phyloP scores from a whole-genome alignment of 2,888 invertebrate genomes.

The Falcaria lacertinaria region DNA sequence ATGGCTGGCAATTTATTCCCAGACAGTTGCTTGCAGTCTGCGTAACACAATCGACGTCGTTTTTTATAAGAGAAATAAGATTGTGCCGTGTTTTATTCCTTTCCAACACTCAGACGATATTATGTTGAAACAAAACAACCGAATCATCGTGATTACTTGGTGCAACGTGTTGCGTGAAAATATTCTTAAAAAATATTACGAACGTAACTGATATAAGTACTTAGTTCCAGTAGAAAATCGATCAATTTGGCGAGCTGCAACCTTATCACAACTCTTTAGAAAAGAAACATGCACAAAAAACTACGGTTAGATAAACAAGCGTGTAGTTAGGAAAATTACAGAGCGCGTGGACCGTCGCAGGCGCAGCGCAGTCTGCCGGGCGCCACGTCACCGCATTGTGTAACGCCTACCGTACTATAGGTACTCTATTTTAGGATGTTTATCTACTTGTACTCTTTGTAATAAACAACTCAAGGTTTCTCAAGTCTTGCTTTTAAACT shows the following conservation, averaged over 20 bases:
- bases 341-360: not conserved
- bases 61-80: too few relatives aligned
- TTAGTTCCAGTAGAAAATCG: too few relatives aligned
- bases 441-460: not conserved
- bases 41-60: too few relatives aligned
- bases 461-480: not conserved
- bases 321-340: not conserved
- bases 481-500: not conserved
- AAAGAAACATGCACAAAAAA: not conserved
- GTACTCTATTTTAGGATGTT: not conserved
- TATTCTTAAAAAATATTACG: too few relatives aligned
- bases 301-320: not conserved
- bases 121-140: too few relatives aligned
- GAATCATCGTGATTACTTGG: too few relatives aligned
- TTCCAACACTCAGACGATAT: too few relatives aligned
- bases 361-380: conserved; percentile 3
- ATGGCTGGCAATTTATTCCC: conserved; percentile 33
- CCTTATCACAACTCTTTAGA: not conserved
- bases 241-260: too few relatives aligned
- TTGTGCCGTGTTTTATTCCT: too few relatives aligned
- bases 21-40: conserved; percentile 17
- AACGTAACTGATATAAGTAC: too few relatives aligned
- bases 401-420: not conserved
- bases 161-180: too few relatives aligned
- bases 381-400: conserved; percentile 1